Base-by-base conservation (phyloP, 1,140 invertebrate species). In the Drosophila miranda region DNA sequence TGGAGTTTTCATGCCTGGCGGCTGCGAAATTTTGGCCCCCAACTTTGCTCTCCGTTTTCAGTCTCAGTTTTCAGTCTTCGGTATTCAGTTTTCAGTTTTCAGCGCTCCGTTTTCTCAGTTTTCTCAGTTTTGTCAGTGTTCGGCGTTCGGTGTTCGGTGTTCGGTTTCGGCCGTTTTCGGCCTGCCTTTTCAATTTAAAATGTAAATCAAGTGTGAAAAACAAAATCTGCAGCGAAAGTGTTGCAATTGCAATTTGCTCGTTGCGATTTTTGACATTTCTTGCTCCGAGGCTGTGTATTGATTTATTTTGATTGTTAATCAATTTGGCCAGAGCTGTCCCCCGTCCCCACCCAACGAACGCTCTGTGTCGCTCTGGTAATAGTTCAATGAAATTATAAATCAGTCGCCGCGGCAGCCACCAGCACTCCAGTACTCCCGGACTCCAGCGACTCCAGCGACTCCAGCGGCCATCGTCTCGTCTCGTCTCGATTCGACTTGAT, bases 161-260 rank as follows among this genome's bases (percentile, higher is more conserved):
- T 56, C 34, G 54, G 75, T 78, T 74, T 74, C 68, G 63, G 74
- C 67, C 55, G 61, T 72, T 76, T 83, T 80, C 69, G 74, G 76
- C 56, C 68, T 68, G 72, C 71, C 79, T 84, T 84, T 86, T 86
- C 81, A 86, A 86, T 86, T 86, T 87, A 86, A 86, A 86, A 86
- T 86, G 82, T 86, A 87, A 87, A 86, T 86, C 82, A 86, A 86
- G 82, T 86, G 82, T 86, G 82, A 86, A 86, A 86, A 87, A 70
- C 72, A 76, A 75, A 72, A 73, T 79, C 61, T 87, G 82, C 82
- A 82, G 81, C 82, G 81, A 86, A 86, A 86, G 81, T 86, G 77
- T 86, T 86, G 82, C 81, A 86, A 86, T 86, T 81, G 81, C 81
- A 86, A 86, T 86, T 87, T 86, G 81, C 81, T 78, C 46, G 82